These are phyloP conservation scores for Notarius quadriscutis DNA, from an alignment of 2,113 vertebrate species.

Conservation along the genomic window DNA sequence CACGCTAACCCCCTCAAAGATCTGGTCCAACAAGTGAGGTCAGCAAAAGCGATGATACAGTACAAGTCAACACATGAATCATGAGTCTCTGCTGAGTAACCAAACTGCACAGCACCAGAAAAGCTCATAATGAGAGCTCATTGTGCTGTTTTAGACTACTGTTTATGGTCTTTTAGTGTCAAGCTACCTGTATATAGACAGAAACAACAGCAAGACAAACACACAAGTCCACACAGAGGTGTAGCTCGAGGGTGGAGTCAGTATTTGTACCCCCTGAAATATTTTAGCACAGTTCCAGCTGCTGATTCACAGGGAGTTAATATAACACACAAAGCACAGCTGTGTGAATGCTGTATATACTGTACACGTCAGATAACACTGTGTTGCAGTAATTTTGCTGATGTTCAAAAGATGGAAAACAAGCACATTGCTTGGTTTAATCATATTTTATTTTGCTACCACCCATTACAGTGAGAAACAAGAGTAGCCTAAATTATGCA, in stretches of 20 bases:
- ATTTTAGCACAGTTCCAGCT: not conserved
- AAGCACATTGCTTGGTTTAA: not conserved
- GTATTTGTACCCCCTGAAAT: not conserved
- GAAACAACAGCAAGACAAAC: conserved; percentile 24
- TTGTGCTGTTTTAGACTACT: conserved; percentile 19
- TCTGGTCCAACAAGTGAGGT: conserved; percentile 24
- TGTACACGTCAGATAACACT: not conserved
- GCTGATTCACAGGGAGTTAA: not conserved
- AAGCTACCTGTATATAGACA: not conserved
- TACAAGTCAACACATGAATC: conserved; percentile 44
- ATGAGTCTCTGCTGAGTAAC: conserved; percentile 30
- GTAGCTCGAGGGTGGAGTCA: no score
- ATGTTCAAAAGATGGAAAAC: not conserved
- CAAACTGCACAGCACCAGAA: conserved; percentile 26
- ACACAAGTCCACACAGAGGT: not conserved
- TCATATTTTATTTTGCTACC: not conserved
- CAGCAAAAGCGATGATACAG: conserved; percentile 31
- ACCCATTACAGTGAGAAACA: not conserved
- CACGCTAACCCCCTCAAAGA: conserved; percentile 21
- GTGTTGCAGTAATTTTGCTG: not conserved
- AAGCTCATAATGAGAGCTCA: conserved; percentile 40
- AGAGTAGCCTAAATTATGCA: not conserved
- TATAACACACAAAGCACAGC: not conserved
- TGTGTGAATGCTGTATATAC: not conserved
- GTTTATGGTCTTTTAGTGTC: conserved; percentile 29